phyloP scores from a whole-genome alignment of 2,113 vertebrate species.

The Tychaedon coryphoeus region DNA sequence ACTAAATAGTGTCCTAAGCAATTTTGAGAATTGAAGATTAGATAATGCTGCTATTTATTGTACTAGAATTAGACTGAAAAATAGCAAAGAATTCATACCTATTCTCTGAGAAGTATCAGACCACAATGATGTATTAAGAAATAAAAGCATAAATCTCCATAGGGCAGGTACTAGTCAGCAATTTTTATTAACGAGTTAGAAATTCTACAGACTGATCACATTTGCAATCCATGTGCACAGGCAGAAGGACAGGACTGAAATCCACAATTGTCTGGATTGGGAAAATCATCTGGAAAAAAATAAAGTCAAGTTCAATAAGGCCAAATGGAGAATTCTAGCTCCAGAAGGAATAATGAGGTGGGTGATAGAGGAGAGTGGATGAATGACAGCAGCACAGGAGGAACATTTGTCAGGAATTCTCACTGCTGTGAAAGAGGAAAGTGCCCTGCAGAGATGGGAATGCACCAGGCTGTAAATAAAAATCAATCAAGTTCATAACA shows the following conservation, averaged over 20 bases:
- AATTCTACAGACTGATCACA: not conserved
- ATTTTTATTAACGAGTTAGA: not conserved
- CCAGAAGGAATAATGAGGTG: not conserved
- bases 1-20: not conserved
- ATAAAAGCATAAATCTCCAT: not conserved
- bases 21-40: not conserved
- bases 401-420: not conserved
- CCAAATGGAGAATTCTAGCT: not conserved
- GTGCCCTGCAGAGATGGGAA: not conserved
- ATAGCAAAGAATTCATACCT: not conserved
- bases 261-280: not conserved
- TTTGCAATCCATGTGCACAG: not conserved
- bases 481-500: not conserved
- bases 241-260: not conserved
- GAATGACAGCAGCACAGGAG: not conserved
- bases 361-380: not conserved
- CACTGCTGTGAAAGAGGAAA: not conserved
- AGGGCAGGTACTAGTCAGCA: not conserved
- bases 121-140: not conserved
- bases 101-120: not conserved
- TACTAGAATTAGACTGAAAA: not conserved
- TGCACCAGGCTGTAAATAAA: not conserved
- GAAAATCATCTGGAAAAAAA: not conserved
- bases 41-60: not conserved
- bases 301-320: not conserved